These are phyloP conservation scores for Silurus meridionalis DNA, from an alignment of 2,113 vertebrate species.

Conservation along the genomic window DNA sequence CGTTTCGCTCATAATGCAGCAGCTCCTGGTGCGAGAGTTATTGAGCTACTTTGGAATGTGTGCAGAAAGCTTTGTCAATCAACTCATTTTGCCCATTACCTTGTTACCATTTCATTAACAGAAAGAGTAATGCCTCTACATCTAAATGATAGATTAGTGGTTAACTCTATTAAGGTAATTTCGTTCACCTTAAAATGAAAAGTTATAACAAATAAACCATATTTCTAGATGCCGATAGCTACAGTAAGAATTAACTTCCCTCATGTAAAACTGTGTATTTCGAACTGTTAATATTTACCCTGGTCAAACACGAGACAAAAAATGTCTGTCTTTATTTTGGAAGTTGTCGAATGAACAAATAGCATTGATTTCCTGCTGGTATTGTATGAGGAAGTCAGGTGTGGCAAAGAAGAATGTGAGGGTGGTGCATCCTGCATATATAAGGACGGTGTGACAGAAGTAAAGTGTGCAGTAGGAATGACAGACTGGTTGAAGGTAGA, in stretches of 20 bases:
- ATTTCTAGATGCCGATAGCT: background rate
- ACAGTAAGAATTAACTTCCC: background rate
- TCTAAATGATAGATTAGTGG: background rate
- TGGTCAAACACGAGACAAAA: background rate
- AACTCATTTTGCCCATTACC: background rate
- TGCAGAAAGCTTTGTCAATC: background rate
- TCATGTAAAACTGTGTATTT: background rate
- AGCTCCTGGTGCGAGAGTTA: background rate
- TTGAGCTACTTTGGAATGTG: background rate
- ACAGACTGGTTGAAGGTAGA: too few relatives aligned
- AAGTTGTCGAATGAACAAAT: too few relatives aligned
- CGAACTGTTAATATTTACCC: background rate
- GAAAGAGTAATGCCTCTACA: constrained; percentile 2
- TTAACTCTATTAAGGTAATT: background rate
- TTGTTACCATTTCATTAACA: background rate
- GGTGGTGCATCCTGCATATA: too few relatives aligned
- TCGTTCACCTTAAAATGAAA: background rate
- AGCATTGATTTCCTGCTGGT: too few relatives aligned
- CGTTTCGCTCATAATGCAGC: background rate
- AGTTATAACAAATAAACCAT: background rate
- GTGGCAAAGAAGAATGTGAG: too few relatives aligned
- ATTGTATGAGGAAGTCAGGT: too few relatives aligned
- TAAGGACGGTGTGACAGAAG: too few relatives aligned
- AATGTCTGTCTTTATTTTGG: too few relatives aligned
- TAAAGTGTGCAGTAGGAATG: too few relatives aligned